Evolutionary conservation across 2,113 vertebrate genomes (phyloP).

Genomic region (Arenaria interpres): DNA sequence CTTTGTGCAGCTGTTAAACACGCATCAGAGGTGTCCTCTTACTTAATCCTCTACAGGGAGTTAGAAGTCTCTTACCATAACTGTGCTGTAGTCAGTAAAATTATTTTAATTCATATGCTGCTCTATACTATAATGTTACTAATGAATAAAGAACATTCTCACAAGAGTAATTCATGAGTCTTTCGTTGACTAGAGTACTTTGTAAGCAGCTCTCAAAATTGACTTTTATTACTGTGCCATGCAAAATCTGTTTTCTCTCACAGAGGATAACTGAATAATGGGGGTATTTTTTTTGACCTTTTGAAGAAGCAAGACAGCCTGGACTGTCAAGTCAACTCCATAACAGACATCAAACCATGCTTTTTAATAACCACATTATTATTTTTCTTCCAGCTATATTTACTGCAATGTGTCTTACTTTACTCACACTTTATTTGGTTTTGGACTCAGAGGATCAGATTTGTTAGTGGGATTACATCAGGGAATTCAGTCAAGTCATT

Average conservation of each 20-base stretch:
- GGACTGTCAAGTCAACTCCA: not conserved
- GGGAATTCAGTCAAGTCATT: slow-evolving; percentile 4
- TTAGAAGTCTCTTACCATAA: not conserved
- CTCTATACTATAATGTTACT: not conserved
- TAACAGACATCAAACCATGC: not conserved
- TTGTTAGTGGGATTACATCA: slow-evolving; percentile 53
- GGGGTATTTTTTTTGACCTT: not conserved
- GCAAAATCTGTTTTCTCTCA: slow-evolving; percentile 12
- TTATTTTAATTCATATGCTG: slow-evolving; percentile 12
- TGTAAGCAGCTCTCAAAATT: slow-evolving; percentile 32
- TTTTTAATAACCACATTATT: slow-evolving; percentile 23
- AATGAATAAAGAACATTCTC: not conserved
- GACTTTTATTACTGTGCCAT: not conserved
- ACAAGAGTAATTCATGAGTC: not conserved
- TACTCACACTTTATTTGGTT: slow-evolving; percentile 3
- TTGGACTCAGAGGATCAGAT: not conserved
- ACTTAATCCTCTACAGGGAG: not conserved
- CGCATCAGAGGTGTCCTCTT: slow-evolving; percentile 27
- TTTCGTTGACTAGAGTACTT: not conserved
- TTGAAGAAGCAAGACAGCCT: not conserved
- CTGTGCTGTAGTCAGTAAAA: not conserved
- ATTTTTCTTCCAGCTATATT: slow-evolving; percentile 11
- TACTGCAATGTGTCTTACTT: not conserved
- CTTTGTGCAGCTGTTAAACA: slow-evolving; percentile 63
- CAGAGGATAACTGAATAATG: not conserved